Evolutionary conservation across 2,113 vertebrate species (phyloP).

Genomic region (Microcebus griseorufus): DNA sequence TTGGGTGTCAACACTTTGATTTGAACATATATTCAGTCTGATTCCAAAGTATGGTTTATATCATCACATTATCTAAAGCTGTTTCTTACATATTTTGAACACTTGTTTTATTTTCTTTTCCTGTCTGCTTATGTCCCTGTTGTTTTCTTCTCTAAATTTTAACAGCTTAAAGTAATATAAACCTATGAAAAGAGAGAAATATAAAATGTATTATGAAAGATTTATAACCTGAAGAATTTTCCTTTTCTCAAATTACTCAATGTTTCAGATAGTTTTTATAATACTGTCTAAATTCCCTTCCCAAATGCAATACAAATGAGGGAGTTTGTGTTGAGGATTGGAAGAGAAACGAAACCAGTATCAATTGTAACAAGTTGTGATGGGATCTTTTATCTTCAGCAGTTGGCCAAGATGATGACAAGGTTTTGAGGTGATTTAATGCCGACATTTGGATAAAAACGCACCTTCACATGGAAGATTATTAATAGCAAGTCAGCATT

Average conservation of each 20-base stretch:
- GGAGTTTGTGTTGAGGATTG: not conserved
- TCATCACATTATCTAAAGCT: not conserved
- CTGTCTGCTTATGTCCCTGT: not conserved
- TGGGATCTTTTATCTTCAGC: conserved; percentile 35
- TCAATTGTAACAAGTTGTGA: conserved; percentile 33
- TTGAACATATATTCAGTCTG: not conserved
- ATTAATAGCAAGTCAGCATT: conserved; percentile 49
- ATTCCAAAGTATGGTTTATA: not conserved
- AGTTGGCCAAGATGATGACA: not conserved
- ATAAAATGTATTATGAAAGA: not conserved
- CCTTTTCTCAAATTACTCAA: not conserved
- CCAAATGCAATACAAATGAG: not conserved
- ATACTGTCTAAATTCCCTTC: conserved; percentile 8
- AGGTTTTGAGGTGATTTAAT: conserved; percentile 50
- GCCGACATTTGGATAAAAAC: conserved; percentile 54
- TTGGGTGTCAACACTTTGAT: not conserved
- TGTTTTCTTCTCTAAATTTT: conserved; percentile 30
- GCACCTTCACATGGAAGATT: not conserved
- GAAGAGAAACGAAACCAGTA: conserved; percentile 1
- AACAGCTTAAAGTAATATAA: not conserved
- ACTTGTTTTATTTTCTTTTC: not conserved
- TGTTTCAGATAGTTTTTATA: not conserved
- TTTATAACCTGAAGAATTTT: conserved; percentile 30
- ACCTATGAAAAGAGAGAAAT: conserved; percentile 28
- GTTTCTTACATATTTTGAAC: not conserved